Conservation (phyloP, 2,797 vertebrate species). For the Sebastiscus albofasciatus region DNA sequence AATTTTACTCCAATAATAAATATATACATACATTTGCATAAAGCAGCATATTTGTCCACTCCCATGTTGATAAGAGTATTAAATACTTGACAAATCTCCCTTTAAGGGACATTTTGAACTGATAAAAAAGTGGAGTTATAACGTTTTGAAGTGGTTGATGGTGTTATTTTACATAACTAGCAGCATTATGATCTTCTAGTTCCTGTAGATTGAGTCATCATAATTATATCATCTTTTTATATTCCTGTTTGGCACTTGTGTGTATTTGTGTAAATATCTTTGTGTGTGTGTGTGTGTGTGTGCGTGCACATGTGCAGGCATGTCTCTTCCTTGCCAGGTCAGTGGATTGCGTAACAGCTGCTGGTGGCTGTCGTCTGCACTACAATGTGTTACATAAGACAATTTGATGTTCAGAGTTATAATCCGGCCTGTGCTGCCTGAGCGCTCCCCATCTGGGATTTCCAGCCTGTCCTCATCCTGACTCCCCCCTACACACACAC, state of each 20-base stretch:
- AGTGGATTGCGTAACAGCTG: constrained; percentile 76
- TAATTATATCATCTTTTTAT: background rate
- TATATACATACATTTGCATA: no score
- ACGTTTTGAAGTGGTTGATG: no score
- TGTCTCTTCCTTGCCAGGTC: constrained; percentile 60
- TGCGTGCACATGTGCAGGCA: constrained; percentile 26
- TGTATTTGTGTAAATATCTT: background rate
- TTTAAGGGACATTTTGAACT: no score
- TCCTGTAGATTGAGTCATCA: background rate
- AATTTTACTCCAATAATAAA: no score
- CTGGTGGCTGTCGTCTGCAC: constrained; percentile 70
- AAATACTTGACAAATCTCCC: no score
- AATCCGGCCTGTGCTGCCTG: constrained; percentile 75
- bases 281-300: constrained; percentile 6
- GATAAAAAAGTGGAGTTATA: no score
- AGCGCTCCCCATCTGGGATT: constrained; percentile 72
- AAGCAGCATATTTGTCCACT: no score
- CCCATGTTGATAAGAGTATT: no score
- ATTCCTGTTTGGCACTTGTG: background rate
- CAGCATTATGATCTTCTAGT: background rate
- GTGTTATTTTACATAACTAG: background rate
- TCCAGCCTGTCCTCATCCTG: constrained; percentile 42
- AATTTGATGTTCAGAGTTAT: constrained; percentile 81
- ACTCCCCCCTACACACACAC: constrained; percentile 12
- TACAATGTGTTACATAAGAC: constrained; percentile 82